A percentile compares a stretch with the other conserved stretches of the same genome.
Conservation (phyloP, 2,113 vertebrate species). For the Anarrhichthys ocellatus region DNA sequence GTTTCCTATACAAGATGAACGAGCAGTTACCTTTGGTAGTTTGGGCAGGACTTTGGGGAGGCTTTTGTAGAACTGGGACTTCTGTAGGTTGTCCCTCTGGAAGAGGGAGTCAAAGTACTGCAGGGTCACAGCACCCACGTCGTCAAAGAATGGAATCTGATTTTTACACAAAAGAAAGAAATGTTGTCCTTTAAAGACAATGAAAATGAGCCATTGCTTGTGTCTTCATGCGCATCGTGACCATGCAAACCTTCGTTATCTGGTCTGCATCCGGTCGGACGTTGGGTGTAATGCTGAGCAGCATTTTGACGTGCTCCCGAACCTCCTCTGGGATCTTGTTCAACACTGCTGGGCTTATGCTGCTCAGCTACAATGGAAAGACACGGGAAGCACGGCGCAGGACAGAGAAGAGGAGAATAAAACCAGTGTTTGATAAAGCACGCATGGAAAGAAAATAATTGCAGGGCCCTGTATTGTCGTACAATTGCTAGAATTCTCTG, state of each 20-base stretch:
- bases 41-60: slow-evolving; percentile 96
- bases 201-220: background rate
- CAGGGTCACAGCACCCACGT: slow-evolving; percentile 95
- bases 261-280: slow-evolving; percentile 99
- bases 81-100: slow-evolving; percentile 98
- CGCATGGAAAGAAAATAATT: background rate
- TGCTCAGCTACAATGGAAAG: slow-evolving; percentile 87
- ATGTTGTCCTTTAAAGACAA: background rate
- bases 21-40: slow-evolving; percentile 90
- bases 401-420: background rate
- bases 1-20: background rate
- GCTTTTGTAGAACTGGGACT: slow-evolving; percentile 99
- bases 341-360: slow-evolving; percentile 87
- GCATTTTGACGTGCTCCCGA: slow-evolving; percentile 93
- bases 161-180: slow-evolving; percentile 29
- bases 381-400: background rate
- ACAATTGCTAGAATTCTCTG: background rate
- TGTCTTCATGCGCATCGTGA: accelerated
- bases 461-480: background rate
- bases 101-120: slow-evolving; percentile 99
- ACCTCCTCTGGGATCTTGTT: slow-evolving; percentile 93
- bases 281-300: slow-evolving; percentile 92
- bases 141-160: slow-evolving; percentile 98
- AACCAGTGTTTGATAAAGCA: background rate
- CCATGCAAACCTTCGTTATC: slow-evolving; percentile 91